Evolutionary conservation across 2,797 vertebrate genomes (phyloP).

Genomic region (Lepilemur ruficaudatus): DNA sequence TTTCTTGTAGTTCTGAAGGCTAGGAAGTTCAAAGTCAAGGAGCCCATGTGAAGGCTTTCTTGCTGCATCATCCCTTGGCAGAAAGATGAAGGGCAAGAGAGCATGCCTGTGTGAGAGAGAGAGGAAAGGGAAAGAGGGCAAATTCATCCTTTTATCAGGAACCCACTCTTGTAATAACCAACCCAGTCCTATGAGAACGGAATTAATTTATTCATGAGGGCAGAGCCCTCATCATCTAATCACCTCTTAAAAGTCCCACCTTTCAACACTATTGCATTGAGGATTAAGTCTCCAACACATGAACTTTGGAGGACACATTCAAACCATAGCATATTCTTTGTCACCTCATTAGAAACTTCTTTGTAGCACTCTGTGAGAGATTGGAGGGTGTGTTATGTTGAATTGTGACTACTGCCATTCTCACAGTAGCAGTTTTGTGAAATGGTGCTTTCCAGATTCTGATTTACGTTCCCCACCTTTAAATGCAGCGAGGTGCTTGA

Average conservation of each 20-base stretch:
- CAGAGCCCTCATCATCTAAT: neutral
- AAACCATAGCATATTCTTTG: neutral
- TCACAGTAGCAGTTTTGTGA: neutral
- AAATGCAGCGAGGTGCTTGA: neutral
- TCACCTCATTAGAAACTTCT: neutral
- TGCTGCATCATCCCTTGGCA: no score
- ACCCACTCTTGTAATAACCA: neutral
- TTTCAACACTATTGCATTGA: neutral
- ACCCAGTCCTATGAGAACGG: neutral
- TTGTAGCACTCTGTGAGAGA: neutral
- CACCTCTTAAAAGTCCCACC: neutral
- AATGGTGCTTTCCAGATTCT: neutral
- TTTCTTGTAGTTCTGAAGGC: no score
- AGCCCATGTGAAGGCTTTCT: no score
- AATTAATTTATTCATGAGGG: neutral
- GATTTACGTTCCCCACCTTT: neutral
- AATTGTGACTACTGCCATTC: neutral
- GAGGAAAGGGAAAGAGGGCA: neutral
- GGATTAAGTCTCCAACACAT: neutral
- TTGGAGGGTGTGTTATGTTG: neutral
- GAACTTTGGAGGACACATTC: neutral
- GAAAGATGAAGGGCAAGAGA: no score
- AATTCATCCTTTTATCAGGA: neutral
- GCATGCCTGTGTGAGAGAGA: no score
- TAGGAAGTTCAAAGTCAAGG: no score